Evolutionary conservation across 2,888 invertebrate genomes (phyloP), one percentile per base, ranked within the genome.

Genomic region (Alviniconcha strummeri): DNA sequence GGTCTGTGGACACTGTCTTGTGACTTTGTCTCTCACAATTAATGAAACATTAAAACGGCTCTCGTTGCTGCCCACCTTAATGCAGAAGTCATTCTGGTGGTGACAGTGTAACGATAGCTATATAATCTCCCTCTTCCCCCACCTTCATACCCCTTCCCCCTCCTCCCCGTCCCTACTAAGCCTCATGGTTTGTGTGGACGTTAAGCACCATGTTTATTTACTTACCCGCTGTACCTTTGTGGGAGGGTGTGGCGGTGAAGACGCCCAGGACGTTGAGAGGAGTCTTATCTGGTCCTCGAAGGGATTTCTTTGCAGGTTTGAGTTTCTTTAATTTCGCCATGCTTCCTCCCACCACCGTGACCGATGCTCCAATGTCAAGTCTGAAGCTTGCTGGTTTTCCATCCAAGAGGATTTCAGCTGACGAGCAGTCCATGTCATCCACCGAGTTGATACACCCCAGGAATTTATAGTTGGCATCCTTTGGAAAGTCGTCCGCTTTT

Each of bases 341-440:
- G n/a, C 11, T 7, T 55, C 79, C 75, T 7, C 55, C 79, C 3
- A 78, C 36, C 11, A 80, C 80, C 17, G 82, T 55, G 17, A 81
- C 78, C 54, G 81, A 64, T n/a, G 80, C 84, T 5, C 81, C 84
- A 4, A 72, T 84, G 71, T 84, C 81, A 52, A 84, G 19, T 36
- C 77, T 84, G 60, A 81, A 84, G 9, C 9, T n/a, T 4, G n/a
- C 4, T 19, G 79, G 79, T 7, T 71, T 36, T 4, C 79, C 72
- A 54, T 83, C 64, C 4, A 82, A 11, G 4, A 52, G 17, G 5
- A 69, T n/a, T 11, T 69, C 9, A 55, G 71, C 80, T 54, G 71
- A 6, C 80, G 55, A 80, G 54, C 15, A 17, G 52, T 80, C 69
- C 7, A 11, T 6, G 13, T 36, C 36, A 36, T 80, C 80, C 7